A percentile compares a stretch with the other conserved stretches of the same genome.
Evolutionary conservation across 2,888 invertebrate genomes (phyloP).

Genomic region (Tenthredo mesomela): DNA sequence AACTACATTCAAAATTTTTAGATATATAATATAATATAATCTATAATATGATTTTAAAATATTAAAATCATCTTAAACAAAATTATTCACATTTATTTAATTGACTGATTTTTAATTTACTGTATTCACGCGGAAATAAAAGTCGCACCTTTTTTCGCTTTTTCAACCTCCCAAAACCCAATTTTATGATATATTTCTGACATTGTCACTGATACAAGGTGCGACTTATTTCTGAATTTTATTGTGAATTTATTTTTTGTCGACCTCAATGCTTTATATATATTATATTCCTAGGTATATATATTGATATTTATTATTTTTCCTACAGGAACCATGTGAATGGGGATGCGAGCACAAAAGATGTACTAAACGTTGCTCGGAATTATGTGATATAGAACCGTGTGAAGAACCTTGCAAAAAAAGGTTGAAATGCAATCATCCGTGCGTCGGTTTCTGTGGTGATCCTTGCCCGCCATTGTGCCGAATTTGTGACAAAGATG

Average conservation of each 20-base stretch:
- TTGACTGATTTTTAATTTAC: conserved; percentile 20
- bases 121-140: not conserved
- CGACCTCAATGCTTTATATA: not conserved
- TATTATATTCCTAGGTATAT: too few species aligned
- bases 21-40: too few species aligned
- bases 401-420: conserved; percentile 77
- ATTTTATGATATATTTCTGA: too few species aligned
- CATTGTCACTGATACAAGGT: not conserved
- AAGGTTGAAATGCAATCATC: conserved; percentile 80
- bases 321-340: conserved; percentile 76
- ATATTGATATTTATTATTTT: not conserved
- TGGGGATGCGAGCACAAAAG: conserved; percentile 78
- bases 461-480: conserved; percentile 84
- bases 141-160: too few species aligned
- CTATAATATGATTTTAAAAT: too few species aligned
- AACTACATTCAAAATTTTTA: not conserved
- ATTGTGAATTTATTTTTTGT: not conserved
- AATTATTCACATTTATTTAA: not conserved
- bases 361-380: conserved; percentile 79
- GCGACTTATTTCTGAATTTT: too few species aligned
- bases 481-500: conserved; percentile 79
- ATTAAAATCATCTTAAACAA: not conserved
- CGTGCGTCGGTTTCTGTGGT: conserved; percentile 87
- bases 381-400: conserved; percentile 77
- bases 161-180: too few species aligned